phyloP scores from a whole-genome alignment of 2,113 vertebrate species.

The Misgurnus anguillicaudatus region DNA sequence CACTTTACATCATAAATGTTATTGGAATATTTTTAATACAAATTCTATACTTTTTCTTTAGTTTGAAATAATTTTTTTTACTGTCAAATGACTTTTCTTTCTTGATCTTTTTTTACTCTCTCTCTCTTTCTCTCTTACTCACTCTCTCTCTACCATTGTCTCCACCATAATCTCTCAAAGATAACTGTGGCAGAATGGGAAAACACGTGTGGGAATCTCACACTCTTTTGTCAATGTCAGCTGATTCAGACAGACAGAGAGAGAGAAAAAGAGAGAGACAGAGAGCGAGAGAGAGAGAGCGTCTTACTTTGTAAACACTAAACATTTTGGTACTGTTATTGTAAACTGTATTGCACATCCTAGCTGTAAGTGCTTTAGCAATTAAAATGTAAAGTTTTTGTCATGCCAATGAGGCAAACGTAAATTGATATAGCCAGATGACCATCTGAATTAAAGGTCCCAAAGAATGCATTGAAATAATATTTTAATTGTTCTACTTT shows the following conservation, averaged over 20 bases:
- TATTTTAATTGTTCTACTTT: too few relatives aligned
- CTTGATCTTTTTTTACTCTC: neutral
- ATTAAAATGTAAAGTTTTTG: too few relatives aligned
- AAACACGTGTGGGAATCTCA: constrained; percentile 44
- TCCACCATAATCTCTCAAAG: constrained; percentile 72
- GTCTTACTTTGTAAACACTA: too few relatives aligned
- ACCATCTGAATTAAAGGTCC: too few relatives aligned
- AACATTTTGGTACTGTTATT: too few relatives aligned
- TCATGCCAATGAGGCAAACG: too few relatives aligned
- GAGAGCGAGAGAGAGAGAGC: too few relatives aligned
- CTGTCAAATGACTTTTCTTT: neutral
- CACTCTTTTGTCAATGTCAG: constrained; percentile 10
- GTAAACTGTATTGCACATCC: too few relatives aligned
- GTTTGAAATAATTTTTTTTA: neutral
- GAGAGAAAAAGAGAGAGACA: neutral
- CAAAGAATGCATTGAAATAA: too few relatives aligned
- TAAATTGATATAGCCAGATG: too few relatives aligned
- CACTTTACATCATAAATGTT: neutral
- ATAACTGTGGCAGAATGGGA: constrained; percentile 67
- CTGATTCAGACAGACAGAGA: neutral
- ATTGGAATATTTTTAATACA: neutral
- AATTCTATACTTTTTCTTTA: neutral
- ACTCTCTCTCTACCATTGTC: constrained; percentile 61
- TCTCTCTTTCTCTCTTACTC: constrained; percentile 34
- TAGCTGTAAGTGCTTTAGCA: too few relatives aligned